Conservation (phyloP, 2,113 vertebrate genomes). For the Gambusia holbrooki region DNA sequence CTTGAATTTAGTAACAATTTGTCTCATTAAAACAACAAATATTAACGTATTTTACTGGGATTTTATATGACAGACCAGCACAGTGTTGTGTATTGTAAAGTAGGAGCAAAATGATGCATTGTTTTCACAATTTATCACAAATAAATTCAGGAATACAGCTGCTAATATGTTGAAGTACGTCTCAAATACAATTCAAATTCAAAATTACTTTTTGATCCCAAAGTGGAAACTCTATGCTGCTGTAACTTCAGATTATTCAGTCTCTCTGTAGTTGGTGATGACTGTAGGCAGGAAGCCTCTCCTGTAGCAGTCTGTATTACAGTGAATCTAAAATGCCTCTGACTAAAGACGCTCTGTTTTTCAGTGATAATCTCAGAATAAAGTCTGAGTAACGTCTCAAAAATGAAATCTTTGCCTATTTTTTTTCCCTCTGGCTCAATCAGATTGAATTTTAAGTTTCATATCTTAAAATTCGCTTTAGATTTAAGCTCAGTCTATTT, state of each 20-base stretch:
- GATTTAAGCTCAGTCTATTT: not conserved
- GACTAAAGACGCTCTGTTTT: too few relatives aligned
- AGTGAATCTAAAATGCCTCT: too few relatives aligned
- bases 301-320: too few relatives aligned
- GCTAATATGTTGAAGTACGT: not conserved
- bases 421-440: not conserved
- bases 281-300: too few relatives aligned
- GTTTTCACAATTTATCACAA: not conserved
- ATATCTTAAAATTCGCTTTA: too few relatives aligned
- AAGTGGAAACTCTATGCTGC: too few relatives aligned
- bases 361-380: too few relatives aligned
- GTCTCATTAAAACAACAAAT: not conserved
- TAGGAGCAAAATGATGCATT: not conserved
- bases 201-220: too few relatives aligned
- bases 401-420: not conserved
- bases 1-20: not conserved
- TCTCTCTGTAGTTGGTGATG: too few relatives aligned
- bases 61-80: not conserved
- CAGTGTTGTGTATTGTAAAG: not conserved
- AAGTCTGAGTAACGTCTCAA: not conserved
- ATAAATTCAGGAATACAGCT: not conserved
- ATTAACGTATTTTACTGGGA: not conserved
- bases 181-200: not conserved
- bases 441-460: not conserved
- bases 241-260: too few relatives aligned